Evolutionary conservation across 2,797 vertebrate genomes (phyloP), one percentile per base, ranked within the genome.

Genomic region (Prunella strophiata): DNA sequence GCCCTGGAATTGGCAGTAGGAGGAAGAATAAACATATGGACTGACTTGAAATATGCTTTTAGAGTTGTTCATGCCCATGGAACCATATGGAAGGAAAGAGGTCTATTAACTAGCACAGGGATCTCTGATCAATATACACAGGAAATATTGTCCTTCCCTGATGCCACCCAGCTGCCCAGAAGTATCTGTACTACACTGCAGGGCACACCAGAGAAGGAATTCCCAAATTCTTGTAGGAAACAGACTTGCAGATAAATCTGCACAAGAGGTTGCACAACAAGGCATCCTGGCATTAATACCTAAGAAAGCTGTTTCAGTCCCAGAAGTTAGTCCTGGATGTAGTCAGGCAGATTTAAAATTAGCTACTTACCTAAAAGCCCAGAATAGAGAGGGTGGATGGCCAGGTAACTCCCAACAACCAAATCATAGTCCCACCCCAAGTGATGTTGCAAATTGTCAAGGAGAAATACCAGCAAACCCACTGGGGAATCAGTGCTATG

Each of bases 141-240:
- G 22, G 7, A 62, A 12, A n/a, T 54, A 18, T 15, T 71, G 57
- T 54, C 11, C 27, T 62, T 63, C 19, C 34, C n/a, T 54, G 13
- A 47, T 54, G 58, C n/a, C 50, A 72, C 11, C 13, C 58, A 62
- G 29, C 13, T 63, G 10, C 48, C 19, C 19, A 48, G 26, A 48
- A 83, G 30, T 34, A 36, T 11, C 50, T 63, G 50, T n/a, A 16
- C 58, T n/a, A 13, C 42, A 63, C 23, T 54, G 34, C 58, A 63
- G 34, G 23, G 13, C 58, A 40, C 29, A 40, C 20, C 50, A 63
- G 23, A 0, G 0, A 48, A 20, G 29, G 29, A 20, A 48, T 29
- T 55, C 59, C 42, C 68, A 55, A 47, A 55, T 55, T 40, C 19
- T n/a, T 48, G 29, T 23, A 47, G 42, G n/a, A 83, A 72, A 63